Conservation (phyloP, 2,797 vertebrate genomes). For the Aphelocoma californica region DNA sequence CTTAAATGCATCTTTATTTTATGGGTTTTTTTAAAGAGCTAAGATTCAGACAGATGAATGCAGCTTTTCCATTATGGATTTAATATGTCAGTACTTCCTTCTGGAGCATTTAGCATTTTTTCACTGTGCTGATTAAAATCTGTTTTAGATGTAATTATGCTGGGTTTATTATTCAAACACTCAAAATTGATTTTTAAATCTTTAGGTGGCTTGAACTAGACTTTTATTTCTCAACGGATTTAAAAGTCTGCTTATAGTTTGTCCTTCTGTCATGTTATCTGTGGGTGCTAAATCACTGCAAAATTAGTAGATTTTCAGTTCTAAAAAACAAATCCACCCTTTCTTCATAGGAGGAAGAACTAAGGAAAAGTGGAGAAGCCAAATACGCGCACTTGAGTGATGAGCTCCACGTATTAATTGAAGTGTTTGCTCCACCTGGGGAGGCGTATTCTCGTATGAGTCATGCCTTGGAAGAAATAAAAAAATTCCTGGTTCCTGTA, state of each 20-base stretch:
- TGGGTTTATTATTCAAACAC: slow-evolving; percentile 44
- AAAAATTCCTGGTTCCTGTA: slow-evolving; percentile 99
- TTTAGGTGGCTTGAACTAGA: slow-evolving; percentile 44
- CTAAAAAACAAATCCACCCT: slow-evolving; percentile 23
- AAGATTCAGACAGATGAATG: background rate
- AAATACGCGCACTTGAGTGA: slow-evolving; percentile 96
- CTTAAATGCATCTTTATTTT: background rate
- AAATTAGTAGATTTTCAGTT: slow-evolving; percentile 52
- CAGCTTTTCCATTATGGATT: background rate
- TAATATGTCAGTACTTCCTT: slow-evolving; percentile 30
- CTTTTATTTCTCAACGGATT: slow-evolving; percentile 57
- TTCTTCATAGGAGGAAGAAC: slow-evolving; percentile 92
- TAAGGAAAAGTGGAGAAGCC: slow-evolving; percentile 95
- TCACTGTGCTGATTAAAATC: slow-evolving; percentile 63
- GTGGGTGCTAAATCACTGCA: slow-evolving; percentile 62
- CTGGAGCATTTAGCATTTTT: slow-evolving; percentile 45
- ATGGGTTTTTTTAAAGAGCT: background rate
- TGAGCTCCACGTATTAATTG: slow-evolving; percentile 98
- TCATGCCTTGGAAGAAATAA: slow-evolving; percentile 98
- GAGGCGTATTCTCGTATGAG: slow-evolving; percentile 99
- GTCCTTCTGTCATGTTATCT: slow-evolving; percentile 41
- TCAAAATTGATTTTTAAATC: slow-evolving; percentile 63
- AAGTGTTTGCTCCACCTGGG: slow-evolving; percentile 98
- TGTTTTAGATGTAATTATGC: slow-evolving; percentile 48
- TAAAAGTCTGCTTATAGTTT: slow-evolving; percentile 47